Base-by-base conservation (phyloP, 2,797 vertebrate genomes). In the Lithobates pipiens region DNA sequence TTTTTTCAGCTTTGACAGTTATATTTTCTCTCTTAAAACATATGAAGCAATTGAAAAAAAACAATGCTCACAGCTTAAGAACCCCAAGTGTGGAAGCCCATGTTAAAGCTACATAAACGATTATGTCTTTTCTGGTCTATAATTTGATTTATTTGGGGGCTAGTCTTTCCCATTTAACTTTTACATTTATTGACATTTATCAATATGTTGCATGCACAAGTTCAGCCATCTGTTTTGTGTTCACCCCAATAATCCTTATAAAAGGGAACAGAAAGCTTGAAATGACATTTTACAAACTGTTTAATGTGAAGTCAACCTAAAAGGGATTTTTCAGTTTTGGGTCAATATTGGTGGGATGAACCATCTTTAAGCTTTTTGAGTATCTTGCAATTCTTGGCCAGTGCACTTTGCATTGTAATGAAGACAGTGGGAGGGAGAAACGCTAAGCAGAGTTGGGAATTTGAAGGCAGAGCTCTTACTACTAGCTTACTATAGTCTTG, bases 1-100 rank as follows among this genome's bases (percentile, higher is more conserved):
- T 39, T 39, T 39, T 39, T 39, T 39, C 36, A 39, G 36, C 36
- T 7, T 7, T 39, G 5, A 39, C 36, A 39, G 36, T 39, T 39
- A 39, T 39, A 13, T n/a, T 46, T n/a, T 69, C 63, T 29, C 77
- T 79, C n/a, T 69, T 10, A 9, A 68, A 65, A 68, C 77, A 79
- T 42, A 68, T 79, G 34, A 68, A 79, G 29, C 10, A 23, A 39
- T 32, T 68, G 69, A 25, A 23, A 50, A 46, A 10, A 69, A 29
- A 29, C 57, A 65, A 65, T 65, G 21, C 21, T n/a, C 9, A 78
- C 3, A 34, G 39, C 1, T 29, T 21, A 5, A 69, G 36, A 46
- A 3, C 15, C 39, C 65, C 5, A 44, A 39, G 10, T 39, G 36
- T 39, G 7, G 36, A 39, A 8, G 36, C 36, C 36, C 36, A 39